Percentiles rank a stretch among this genome's conserved stretches.
Evolutionary conservation across 2,888 invertebrate species (phyloP).

Genomic region (Anorthoa munda): DNA sequence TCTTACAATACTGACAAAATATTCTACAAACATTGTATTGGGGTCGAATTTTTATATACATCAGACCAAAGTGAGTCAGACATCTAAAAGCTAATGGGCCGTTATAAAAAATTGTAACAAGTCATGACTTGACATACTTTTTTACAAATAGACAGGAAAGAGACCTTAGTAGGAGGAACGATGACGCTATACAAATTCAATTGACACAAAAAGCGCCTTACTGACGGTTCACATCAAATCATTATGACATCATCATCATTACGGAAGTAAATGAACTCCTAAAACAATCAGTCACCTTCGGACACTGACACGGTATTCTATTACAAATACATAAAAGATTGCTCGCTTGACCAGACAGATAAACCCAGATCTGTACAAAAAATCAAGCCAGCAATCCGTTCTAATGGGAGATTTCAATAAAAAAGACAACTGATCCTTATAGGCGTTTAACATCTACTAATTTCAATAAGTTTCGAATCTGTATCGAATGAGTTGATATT

Average conservation of each 20-base stretch:
- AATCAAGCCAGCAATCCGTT: slow-evolving; percentile 30
- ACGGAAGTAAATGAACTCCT: slow-evolving; percentile 49
- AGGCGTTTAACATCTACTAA: slow-evolving; percentile 8
- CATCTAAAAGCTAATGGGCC: slow-evolving; percentile 59
- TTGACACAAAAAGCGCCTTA: slow-evolving; percentile 70
- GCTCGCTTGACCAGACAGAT: slow-evolving; percentile 35
- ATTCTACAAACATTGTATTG: slow-evolving; percentile 11
- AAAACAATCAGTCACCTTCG: slow-evolving; percentile 57
- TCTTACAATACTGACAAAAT: slow-evolving; percentile 13
- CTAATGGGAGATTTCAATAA: slow-evolving; percentile 28
- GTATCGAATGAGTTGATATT: slow-evolving; percentile 32
- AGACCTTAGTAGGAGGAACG: slow-evolving; percentile 71
- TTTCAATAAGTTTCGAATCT: slow-evolving; percentile 25
- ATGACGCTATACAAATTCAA: slow-evolving; percentile 68
- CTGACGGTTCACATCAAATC: slow-evolving; percentile 71
- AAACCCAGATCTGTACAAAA: slow-evolving; percentile 19
- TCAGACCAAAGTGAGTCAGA: slow-evolving; percentile 37
- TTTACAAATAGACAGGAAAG: slow-evolving; percentile 69
- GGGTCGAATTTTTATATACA: slow-evolving; percentile 11
- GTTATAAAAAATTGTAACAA: slow-evolving; percentile 61
- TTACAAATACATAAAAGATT: slow-evolving; percentile 39
- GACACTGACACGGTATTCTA: slow-evolving; percentile 43
- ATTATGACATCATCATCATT: slow-evolving; percentile 60
- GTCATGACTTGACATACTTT: slow-evolving; percentile 70
- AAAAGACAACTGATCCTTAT: slow-evolving; percentile 45